These are phyloP conservation scores for Thamnophis sirtalis DNA, from an alignment of 2,113 vertebrate species.

Conservation along the genomic window DNA sequence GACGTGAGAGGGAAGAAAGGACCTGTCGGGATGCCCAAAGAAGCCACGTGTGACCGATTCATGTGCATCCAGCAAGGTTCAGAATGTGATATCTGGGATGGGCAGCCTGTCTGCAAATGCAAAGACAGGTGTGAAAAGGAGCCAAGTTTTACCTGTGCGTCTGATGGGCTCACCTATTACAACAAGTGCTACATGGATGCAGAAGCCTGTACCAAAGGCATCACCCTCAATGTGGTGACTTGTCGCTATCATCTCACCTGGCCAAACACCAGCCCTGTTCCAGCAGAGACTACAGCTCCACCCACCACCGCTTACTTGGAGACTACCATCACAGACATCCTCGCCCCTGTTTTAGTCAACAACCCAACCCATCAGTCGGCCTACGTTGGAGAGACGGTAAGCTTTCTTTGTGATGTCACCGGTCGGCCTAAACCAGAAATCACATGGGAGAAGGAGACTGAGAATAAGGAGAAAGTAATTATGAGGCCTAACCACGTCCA, in stretches of 20 bases:
- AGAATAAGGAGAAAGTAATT: slow-evolving; percentile 75
- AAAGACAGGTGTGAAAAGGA: slow-evolving; percentile 92
- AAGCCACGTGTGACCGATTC: slow-evolving; percentile 86
- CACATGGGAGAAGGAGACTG: slow-evolving; percentile 88
- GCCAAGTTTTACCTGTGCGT: slow-evolving; percentile 94
- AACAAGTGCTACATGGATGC: slow-evolving; percentile 99
- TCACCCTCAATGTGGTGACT: slow-evolving; percentile 82
- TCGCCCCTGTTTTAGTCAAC: slow-evolving; percentile 72
- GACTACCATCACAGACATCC: slow-evolving; percentile 74
- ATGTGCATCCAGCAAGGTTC: slow-evolving; percentile 95
- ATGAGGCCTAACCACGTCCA: slow-evolving; percentile 88
- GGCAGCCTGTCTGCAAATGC: slow-evolving; percentile 92
- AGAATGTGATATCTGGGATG: slow-evolving; percentile 92
- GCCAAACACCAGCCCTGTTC: slow-evolving; percentile 86
- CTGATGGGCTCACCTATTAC: slow-evolving; percentile 95
- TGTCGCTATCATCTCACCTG: slow-evolving; percentile 90
- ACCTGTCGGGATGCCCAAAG: slow-evolving; percentile 82
- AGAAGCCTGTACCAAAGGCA: slow-evolving; percentile 92
- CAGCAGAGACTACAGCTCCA: slow-evolving; percentile 78
- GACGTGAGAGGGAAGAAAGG: slow-evolving; percentile 82
- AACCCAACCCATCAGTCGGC: slow-evolving; percentile 77
- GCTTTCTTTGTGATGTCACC: slow-evolving; percentile 85
- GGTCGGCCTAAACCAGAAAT: slow-evolving; percentile 86
- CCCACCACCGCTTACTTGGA: slow-evolving; percentile 81
- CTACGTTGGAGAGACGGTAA: slow-evolving; percentile 84